Base-by-base conservation (phyloP, 2,888 invertebrate genomes). In the Amaurobius ferox region DNA sequence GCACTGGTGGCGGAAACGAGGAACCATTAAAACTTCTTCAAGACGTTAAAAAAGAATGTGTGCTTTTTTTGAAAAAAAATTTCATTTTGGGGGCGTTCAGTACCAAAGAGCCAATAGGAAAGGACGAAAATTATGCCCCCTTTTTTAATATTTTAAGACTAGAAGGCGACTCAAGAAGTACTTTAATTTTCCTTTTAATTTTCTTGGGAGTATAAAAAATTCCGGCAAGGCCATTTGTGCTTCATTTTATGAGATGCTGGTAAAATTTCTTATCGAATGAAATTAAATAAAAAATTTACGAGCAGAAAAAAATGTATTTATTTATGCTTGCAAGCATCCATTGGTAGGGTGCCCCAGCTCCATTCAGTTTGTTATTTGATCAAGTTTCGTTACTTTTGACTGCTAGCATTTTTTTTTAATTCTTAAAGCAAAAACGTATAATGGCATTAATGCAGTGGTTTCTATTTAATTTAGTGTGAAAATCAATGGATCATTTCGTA, bases 101-200 rank as follows among this genome's bases (percentile, higher is more conserved):
- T 83, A 62, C 48, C 29, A 19, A 32, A 71, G 32, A 85, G 67
- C 83, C 83, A 85, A 85, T 85, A 39, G 40, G 72, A 77, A 67
- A 64, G 48, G 30, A 64, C 55, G 48, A 66, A 77, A 85, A 85
- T 77, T 55, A 72, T 77, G 71, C 71, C 77, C 77, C 55, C 77
- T 85, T 85, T 85, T 85, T 85, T 85, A 85, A 78, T 78, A 85
- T 85, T 70, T 85, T 85, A 77, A 68, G 71, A 77, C 44, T 77
- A 48, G 64, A 32, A 68, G 70, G 64, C 67, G 77, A 64, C 77
- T 85, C 77, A 85, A 77, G 83, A 85, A 77, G 77, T 78, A 77
- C 77, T 72, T 77, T 85, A 77, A 85, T 85, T 85, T 77, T 71
- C 72, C 83, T 85, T 77, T 85, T 85, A 77, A 85, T 77, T 85